Conservation (phyloP, 2,113 vertebrate genomes). For the Lanius ludovicianus region DNA sequence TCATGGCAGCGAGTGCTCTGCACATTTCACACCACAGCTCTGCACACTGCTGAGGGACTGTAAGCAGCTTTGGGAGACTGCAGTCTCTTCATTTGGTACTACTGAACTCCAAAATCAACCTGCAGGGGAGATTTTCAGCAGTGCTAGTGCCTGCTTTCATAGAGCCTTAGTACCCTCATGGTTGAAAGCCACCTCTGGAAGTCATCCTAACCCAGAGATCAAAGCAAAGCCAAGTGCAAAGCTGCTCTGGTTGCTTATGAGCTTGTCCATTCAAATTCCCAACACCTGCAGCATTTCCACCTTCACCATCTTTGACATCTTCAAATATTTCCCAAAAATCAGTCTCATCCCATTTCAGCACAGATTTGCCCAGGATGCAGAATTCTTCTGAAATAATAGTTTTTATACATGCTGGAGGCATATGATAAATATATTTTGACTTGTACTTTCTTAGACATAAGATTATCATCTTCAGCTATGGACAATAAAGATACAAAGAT, state of each 20-base stretch:
- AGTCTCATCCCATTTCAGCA: background rate
- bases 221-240: background rate
- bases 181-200: background rate
- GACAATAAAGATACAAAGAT: background rate
- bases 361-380: background rate
- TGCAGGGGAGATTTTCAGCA: background rate
- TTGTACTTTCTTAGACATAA: background rate
- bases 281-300: background rate
- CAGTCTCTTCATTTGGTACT: background rate
- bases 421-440: background rate
- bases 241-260: background rate
- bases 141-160: background rate
- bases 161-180: background rate
- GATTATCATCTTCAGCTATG: background rate
- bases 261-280: background rate
- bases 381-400: background rate
- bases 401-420: background rate
- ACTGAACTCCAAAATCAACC: background rate
- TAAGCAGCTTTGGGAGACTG: background rate
- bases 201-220: rapidly evolving
- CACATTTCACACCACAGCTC: background rate
- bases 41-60: rapidly evolving
- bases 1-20: rapidly evolving
- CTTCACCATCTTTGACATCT: background rate
- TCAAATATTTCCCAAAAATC: background rate